Conservation (phyloP, 1,140 invertebrate genomes). For the Zophobas atratus region DNA sequence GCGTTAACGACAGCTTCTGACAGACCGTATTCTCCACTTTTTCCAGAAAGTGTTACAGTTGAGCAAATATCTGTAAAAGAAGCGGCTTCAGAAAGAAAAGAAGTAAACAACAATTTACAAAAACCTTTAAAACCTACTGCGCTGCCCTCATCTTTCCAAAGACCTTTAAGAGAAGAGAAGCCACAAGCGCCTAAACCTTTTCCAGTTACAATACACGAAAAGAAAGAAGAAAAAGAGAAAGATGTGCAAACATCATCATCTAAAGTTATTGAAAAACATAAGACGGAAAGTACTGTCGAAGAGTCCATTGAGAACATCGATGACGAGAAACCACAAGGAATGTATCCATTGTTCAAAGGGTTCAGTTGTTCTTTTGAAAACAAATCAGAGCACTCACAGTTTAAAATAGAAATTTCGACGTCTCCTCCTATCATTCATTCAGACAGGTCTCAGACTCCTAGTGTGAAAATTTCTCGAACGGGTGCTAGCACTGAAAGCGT, state of each 20-base stretch:
- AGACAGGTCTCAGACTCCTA: slow-evolving; percentile 45
- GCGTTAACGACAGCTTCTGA: slow-evolving; percentile 71
- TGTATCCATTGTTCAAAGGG: slow-evolving; percentile 59
- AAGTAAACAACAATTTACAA: slow-evolving; percentile 43
- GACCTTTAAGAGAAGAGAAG: slow-evolving; percentile 18
- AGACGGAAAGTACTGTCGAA: slow-evolving; percentile 53
- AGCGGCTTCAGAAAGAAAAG: slow-evolving; percentile 3
- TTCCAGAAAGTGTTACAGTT: slow-evolving; percentile 44
- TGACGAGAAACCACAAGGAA: slow-evolving; percentile 43
- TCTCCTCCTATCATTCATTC: slow-evolving; percentile 57
- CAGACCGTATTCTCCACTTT: slow-evolving; percentile 62
- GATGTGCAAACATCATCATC: slow-evolving; percentile 7
- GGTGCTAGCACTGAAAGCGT: slow-evolving; percentile 16
- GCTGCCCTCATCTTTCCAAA: slow-evolving; percentile 56
- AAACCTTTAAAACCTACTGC: slow-evolving; percentile 57
- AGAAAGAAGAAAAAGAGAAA: slow-evolving; percentile 34
- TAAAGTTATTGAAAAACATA: slow-evolving; percentile 48
- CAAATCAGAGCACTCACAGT: slow-evolving; percentile 60
- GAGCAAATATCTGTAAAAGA: slow-evolving; percentile 7
- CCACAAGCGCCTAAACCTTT: slow-evolving; percentile 48
- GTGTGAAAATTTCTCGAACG: slow-evolving; percentile 45
- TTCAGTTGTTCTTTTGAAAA: slow-evolving; percentile 61
- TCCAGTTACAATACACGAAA: slow-evolving; percentile 54
- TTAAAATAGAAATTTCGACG: slow-evolving; percentile 59
- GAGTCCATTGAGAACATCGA: slow-evolving; percentile 52